Evolutionary conservation across 2,888 invertebrate genomes (phyloP), one percentile per base, ranked within the genome.

Genomic region (Eristalis tenax): DNA sequence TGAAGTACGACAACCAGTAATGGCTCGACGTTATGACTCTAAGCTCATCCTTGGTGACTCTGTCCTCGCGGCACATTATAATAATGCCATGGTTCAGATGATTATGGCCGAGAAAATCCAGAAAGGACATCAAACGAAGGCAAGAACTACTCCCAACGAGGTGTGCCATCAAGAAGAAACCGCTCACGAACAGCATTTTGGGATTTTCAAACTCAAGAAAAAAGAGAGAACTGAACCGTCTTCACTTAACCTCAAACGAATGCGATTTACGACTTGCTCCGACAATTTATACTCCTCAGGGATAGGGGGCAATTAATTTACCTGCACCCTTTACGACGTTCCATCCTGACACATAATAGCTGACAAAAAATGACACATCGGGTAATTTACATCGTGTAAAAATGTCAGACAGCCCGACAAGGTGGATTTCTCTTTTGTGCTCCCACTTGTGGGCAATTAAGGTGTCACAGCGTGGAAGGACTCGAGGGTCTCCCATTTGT

Each of bases 11-110:
- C 84, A 92, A 56, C 78, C 86, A 89, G 88, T 90, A 90, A 81
- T 89, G 71, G 40, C 73, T 78, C 73, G 23, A 68, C 65, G 68
- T 81, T 83, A 75, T 22, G 32, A 23, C n/a, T 61, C 59, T 40
- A 43, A 73, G 15, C 28, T 71, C 40, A 3, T 79, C 64, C 50
- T 40, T 69, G 2, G 56, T 11, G 6, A 66, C 13, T 6, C 13
- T 15, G 18, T 32, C 74, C 43, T 71, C 61, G 68, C 76, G 81
- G 76, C 74, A 86, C 18, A 75, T 86, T 78, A 82, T 82, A 71
- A 66, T 66, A 38, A 92, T 89, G 74, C 89, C 91, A 88, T 91
- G 91, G 71, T 88, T 89, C 78, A 92, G 89, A 77, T 90, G 90
- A 82, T 91, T 89, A 59, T 88, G 88, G 66, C 90, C 89, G 73